phyloP scores from a whole-genome alignment of 2,888 invertebrate species.

The Orchesella flavescens region DNA sequence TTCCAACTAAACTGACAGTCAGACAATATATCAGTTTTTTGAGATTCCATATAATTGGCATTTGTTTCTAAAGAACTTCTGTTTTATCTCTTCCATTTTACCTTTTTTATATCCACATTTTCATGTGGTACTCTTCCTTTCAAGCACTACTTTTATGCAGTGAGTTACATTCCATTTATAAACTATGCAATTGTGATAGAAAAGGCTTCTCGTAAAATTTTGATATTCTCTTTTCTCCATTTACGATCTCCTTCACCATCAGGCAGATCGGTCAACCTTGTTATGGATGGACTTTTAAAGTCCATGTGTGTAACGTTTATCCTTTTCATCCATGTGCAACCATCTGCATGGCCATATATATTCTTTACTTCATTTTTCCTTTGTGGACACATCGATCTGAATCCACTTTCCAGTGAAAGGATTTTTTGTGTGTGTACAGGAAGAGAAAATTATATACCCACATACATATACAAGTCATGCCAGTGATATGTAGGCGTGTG shows the following conservation, averaged over 20 bases:
- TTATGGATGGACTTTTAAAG: background rate
- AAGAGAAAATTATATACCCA: background rate
- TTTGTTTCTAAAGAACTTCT: background rate
- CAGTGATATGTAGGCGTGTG: background rate
- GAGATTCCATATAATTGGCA: background rate
- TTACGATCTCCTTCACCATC: slow-evolving; percentile 38
- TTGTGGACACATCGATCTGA: slow-evolving; percentile 7
- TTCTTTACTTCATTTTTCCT: background rate
- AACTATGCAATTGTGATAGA: slow-evolving; percentile 20
- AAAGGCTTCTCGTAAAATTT: slow-evolving; percentile 45
- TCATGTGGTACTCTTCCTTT: background rate
- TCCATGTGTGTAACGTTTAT: background rate
- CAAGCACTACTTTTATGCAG: background rate
- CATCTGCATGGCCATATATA: background rate
- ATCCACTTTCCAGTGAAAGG: slow-evolving; percentile 27
- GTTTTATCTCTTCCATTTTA: background rate
- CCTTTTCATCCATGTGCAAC: slow-evolving; percentile 7
- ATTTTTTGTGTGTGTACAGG: background rate
- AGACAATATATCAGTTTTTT: too few species aligned
- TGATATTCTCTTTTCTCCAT: slow-evolving; percentile 51
- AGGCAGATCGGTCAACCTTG: slow-evolving; percentile 36
- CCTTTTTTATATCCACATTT: background rate
- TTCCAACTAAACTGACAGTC: too few species aligned
- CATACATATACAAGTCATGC: background rate
- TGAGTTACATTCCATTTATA: background rate